Conservation (phyloP, 2,888 invertebrate genomes). For the Zaprionus bogoriensis region DNA sequence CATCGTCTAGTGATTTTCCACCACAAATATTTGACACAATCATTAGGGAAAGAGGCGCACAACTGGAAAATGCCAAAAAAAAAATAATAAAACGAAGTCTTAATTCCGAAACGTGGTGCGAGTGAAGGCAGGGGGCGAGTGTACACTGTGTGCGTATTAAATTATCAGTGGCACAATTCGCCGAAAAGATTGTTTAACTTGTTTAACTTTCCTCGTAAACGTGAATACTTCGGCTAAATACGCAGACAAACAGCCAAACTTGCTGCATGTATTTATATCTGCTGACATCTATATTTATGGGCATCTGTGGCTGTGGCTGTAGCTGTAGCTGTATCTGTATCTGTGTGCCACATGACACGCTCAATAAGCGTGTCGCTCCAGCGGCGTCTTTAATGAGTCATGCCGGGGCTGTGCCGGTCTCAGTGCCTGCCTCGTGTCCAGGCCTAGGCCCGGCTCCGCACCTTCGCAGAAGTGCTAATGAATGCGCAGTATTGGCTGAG, state of each 20-base stretch:
- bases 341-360: conserved; percentile 22
- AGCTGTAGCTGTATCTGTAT: conserved; percentile 20
- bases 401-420: not conserved
- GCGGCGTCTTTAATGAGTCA: conserved; percentile 56
- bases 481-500: conserved; percentile 17
- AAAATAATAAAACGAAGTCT: conserved; percentile 10
- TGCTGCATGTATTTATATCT: conserved; percentile 16
- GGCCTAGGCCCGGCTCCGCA: conserved; percentile 5
- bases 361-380: conserved; percentile 57
- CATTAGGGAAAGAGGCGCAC: not conserved
- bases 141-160: conserved; percentile 32
- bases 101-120: not conserved
- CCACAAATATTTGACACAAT: conserved; percentile 18
- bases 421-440: not conserved
- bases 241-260: conserved; percentile 35
- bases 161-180: conserved; percentile 41
- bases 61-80: conserved; percentile 37
- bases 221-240: conserved; percentile 16
- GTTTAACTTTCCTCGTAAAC: conserved; percentile 45
- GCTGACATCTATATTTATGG: not conserved
- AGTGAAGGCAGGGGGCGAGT: not conserved
- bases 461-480: conserved; percentile 47
- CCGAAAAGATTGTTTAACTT: conserved; percentile 17
- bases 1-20: conserved; percentile 54
- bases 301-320: conserved; percentile 28